Percentiles rank a stretch among this genome's conserved stretches.
These are phyloP conservation scores for Prinia subflava DNA, from an alignment of 2,113 vertebrate genomes.

Conservation along the genomic window DNA sequence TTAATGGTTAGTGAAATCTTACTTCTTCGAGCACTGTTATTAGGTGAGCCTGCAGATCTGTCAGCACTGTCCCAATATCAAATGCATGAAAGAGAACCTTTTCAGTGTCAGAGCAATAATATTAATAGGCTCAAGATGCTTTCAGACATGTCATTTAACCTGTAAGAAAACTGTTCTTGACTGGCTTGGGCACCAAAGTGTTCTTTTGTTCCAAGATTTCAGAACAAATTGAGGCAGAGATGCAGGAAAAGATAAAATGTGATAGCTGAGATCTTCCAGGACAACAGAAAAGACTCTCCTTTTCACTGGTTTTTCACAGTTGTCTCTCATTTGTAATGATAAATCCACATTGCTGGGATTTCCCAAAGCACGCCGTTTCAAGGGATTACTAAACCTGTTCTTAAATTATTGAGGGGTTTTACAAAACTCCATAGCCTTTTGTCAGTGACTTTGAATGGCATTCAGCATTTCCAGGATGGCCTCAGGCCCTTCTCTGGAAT, in stretches of 20 bases:
- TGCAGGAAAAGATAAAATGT: background rate
- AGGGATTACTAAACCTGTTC: background rate
- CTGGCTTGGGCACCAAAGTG: background rate
- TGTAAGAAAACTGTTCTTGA: background rate
- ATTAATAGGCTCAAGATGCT: background rate
- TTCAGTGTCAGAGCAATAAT: background rate
- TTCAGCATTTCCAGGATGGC: background rate
- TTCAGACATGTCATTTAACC: background rate
- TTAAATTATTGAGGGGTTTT: background rate
- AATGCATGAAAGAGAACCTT: background rate
- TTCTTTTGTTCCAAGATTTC: background rate
- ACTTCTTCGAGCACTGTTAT: background rate
- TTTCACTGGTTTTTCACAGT: background rate
- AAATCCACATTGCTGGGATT: background rate
- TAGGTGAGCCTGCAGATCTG: background rate
- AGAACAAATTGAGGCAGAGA: background rate
- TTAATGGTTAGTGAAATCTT: background rate
- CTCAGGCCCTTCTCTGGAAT: background rate
- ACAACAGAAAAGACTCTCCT: background rate
- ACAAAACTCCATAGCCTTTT: background rate
- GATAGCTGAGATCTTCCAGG: background rate
- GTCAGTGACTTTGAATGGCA: background rate
- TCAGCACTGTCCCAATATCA: background rate
- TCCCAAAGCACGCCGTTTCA: background rate
- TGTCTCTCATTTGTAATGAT: background rate